Conservation (phyloP, 2,113 vertebrate species). For the Lamprologus ornatipinnis region DNA sequence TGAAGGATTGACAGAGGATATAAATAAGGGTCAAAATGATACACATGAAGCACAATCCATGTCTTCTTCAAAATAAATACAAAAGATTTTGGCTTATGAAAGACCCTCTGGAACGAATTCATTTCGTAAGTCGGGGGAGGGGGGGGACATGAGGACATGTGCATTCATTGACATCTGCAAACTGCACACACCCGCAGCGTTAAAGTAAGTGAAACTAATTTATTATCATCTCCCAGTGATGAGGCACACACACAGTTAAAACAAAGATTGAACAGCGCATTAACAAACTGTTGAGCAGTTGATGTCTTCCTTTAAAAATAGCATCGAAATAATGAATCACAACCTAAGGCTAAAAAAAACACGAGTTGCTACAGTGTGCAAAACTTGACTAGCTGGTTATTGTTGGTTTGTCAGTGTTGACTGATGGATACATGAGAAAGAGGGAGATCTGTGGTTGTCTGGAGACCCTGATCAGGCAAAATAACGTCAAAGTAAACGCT, state of each 20-base stretch:
- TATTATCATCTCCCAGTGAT: conserved; percentile 23
- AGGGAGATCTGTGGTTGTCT: neutral
- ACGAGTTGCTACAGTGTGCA: conserved; percentile 13
- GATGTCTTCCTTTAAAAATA: neutral
- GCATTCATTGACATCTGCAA: neutral
- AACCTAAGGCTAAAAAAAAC: conserved; percentile 14
- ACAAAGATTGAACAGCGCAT: neutral
- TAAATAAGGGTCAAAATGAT: neutral
- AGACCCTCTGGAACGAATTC: rapidly evolving
- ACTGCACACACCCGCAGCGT: neutral
- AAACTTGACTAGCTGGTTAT: conserved; percentile 5
- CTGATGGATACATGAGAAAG: conserved; percentile 10
- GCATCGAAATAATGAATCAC: neutral
- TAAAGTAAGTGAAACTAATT: conserved; percentile 12
- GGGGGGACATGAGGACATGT: neutral
- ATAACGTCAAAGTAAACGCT: conserved; percentile 25
- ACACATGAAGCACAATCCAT: neutral
- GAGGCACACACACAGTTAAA: neutral
- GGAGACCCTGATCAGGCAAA: neutral
- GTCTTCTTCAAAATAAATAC: neutral
- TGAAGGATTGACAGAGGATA: neutral
- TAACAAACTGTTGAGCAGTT: neutral
- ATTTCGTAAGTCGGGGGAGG: neutral
- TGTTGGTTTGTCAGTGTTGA: conserved; percentile 1
- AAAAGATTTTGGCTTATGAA: rapidly evolving